phyloP scores from a whole-genome alignment of 2,888 invertebrate species.

The Drosophila colorata region DNA sequence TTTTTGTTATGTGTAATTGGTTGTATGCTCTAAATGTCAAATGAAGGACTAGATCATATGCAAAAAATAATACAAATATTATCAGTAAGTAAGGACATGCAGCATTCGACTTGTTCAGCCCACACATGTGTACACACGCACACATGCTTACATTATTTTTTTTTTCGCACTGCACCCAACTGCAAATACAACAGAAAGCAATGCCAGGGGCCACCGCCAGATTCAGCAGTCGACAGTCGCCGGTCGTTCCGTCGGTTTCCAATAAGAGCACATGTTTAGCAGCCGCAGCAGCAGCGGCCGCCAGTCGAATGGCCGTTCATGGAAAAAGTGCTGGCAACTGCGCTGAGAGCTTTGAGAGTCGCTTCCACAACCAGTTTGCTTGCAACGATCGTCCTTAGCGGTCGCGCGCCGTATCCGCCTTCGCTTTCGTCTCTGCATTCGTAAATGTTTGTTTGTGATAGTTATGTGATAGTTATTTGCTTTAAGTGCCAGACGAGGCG shows the following conservation, averaged over 20 bases:
- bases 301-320: conserved; percentile 38
- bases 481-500: no score
- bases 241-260: conserved; percentile 32
- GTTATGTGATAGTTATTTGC: conserved; percentile 17
- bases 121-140: not conserved
- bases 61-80: not conserved
- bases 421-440: conserved; percentile 1
- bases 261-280: conserved; percentile 58
- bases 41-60: no score
- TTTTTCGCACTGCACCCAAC: conserved; percentile 53
- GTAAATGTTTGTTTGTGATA: conserved; percentile 11
- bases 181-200: conserved; percentile 57
- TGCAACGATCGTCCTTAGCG: conserved; percentile 74
- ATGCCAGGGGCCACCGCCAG: conserved; percentile 26
- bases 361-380: conserved; percentile 67
- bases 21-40: no score
- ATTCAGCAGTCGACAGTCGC: conserved; percentile 10
- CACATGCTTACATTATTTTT: not conserved
- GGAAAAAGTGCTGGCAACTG: conserved; percentile 28
- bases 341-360: conserved; percentile 26
- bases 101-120: not conserved
- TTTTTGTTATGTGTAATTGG: no score
- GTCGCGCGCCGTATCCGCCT: conserved; percentile 6
- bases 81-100: conserved; percentile 39
- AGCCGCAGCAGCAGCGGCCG: not conserved